Conservation (phyloP, 2,888 invertebrate genomes). For the Azorinus chamasolen region DNA sequence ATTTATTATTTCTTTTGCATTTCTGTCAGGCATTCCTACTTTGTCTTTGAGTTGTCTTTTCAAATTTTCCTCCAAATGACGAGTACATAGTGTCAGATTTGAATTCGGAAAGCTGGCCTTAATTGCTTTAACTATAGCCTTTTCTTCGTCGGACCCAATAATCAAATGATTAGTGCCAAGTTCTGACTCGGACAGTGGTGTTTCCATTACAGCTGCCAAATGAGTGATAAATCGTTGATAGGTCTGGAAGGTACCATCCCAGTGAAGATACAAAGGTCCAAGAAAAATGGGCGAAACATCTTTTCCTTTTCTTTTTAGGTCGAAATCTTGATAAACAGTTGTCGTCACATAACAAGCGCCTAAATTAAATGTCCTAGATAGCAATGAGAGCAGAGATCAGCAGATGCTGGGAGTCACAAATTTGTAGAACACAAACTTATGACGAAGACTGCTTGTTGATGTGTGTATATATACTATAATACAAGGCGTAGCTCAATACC, state of each 20-base stretch:
- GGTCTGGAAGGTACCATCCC: conserved; percentile 26
- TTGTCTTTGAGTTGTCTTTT: conserved; percentile 24
- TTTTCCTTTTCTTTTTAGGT: conserved; percentile 20
- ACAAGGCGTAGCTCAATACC: too few relatives aligned
- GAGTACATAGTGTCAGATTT: conserved; percentile 24
- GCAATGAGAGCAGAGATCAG: too few relatives aligned
- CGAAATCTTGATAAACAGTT: conserved; percentile 22
- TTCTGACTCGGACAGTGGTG: not conserved
- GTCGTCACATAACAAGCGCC: conserved; percentile 27
- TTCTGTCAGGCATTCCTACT: conserved; percentile 4
- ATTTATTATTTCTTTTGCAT: not conserved
- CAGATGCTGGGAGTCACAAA: too few relatives aligned
- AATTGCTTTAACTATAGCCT: conserved; percentile 32
- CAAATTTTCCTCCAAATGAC: conserved; percentile 28
- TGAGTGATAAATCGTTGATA: conserved; percentile 36
- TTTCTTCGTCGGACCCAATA: conserved; percentile 38
- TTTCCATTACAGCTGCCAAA: conserved; percentile 19
- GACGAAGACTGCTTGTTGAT: too few relatives aligned
- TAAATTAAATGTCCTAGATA: conserved; percentile 26
- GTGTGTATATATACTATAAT: too few relatives aligned
- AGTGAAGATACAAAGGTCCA: conserved; percentile 33
- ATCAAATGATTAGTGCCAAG: conserved; percentile 20
- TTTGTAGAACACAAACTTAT: too few relatives aligned
- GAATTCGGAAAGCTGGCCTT: conserved; percentile 24
- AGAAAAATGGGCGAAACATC: conserved; percentile 12